Evolutionary conservation across 2,797 vertebrate genomes (phyloP).

Genomic region (Graptemys geographica): DNA sequence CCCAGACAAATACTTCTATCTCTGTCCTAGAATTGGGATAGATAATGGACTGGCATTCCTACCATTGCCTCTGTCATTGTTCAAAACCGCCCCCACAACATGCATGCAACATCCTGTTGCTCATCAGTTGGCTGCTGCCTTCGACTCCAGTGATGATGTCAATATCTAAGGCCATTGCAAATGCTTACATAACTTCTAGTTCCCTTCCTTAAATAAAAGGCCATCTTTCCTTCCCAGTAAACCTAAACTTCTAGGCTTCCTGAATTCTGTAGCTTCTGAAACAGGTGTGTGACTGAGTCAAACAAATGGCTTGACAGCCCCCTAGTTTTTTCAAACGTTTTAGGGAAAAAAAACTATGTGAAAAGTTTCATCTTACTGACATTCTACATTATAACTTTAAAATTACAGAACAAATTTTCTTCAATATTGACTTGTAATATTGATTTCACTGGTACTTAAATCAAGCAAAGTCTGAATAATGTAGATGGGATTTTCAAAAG

Average conservation of each 20-base stretch:
- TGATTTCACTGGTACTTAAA: not conserved
- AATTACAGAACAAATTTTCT: not conserved
- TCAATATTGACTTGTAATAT: not conserved
- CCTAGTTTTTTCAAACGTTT: not conserved
- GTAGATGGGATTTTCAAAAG: not conserved
- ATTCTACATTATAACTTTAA: not conserved
- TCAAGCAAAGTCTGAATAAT: not conserved
- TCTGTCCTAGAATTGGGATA: not conserved
- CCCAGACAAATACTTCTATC: not conserved
- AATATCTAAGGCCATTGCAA: not conserved
- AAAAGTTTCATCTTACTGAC: fast-evolving
- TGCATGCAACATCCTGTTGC: not conserved
- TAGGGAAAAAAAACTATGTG: not conserved
- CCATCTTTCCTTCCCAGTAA: not conserved
- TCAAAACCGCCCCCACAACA: not conserved
- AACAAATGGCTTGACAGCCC: fast-evolving
- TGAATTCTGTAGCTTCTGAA: not conserved
- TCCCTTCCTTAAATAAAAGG: not conserved
- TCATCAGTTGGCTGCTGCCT: not conserved
- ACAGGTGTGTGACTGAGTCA: not conserved
- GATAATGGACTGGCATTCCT: not conserved
- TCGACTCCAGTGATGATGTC: not conserved
- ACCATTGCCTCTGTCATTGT: fast-evolving
- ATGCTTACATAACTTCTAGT: not conserved
- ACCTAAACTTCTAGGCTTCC: not conserved